Conservation (phyloP, 2,113 vertebrate genomes). For the Elanoides forficatus region DNA sequence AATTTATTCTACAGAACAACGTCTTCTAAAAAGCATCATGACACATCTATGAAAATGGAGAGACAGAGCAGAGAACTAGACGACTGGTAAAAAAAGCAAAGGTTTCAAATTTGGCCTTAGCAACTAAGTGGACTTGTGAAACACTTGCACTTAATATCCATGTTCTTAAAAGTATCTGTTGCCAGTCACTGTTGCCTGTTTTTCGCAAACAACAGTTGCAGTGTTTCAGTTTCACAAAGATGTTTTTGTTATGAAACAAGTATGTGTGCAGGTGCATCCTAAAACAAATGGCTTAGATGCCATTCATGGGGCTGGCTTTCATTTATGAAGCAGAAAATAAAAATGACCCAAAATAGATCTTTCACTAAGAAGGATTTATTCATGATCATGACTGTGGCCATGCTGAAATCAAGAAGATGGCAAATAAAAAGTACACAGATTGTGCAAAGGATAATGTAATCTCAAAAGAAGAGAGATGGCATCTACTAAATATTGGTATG, state of each 20-base stretch:
- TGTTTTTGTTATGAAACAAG: neutral
- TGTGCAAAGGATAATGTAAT: conserved; percentile 2
- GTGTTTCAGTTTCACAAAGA: conserved; percentile 15
- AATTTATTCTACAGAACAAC: neutral
- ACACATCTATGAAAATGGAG: neutral
- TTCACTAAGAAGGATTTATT: neutral
- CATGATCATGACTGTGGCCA: neutral
- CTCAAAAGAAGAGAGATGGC: neutral
- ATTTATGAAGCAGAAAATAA: conserved; percentile 25
- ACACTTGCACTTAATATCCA: neutral
- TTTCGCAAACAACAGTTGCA: neutral
- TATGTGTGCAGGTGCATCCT: conserved; percentile 19
- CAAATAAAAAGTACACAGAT: conserved; percentile 34
- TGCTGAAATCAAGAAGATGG: neutral
- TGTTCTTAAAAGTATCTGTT: neutral
- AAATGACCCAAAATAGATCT: neutral
- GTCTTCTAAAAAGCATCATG: neutral
- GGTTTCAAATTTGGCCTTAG: neutral
- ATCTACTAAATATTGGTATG: neutral
- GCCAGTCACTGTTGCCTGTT: neutral
- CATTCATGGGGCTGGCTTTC: neutral
- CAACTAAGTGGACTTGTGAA: neutral
- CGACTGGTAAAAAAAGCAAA: neutral
- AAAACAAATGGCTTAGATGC: neutral
- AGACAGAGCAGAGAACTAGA: neutral